Evolutionary conservation across 2,888 invertebrate genomes (phyloP).

Genomic region (Clanis bilineata): DNA sequence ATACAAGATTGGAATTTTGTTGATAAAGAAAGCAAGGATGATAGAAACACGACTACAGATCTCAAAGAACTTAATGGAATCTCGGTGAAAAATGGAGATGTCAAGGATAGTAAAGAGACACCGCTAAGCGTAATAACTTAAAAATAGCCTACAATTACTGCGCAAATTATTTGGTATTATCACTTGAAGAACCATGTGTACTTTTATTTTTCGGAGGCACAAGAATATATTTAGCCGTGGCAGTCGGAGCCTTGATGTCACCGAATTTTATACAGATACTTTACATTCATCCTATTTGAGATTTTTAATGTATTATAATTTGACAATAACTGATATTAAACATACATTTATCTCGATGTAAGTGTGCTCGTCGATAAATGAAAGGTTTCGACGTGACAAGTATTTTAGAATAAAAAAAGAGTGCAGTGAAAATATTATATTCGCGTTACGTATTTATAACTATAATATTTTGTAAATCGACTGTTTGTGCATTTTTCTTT

Average conservation of each 20-base stretch:
- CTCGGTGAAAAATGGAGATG: constrained; percentile 42
- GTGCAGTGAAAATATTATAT: background rate
- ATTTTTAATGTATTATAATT: background rate
- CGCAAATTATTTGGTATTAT: background rate
- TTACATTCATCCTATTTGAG: too few relatives aligned
- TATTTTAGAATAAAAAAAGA: background rate
- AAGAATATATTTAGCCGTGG: too few relatives aligned
- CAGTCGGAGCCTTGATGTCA: too few relatives aligned
- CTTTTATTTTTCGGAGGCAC: background rate
- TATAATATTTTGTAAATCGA: background rate
- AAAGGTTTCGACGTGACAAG: background rate
- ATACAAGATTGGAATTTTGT: constrained; percentile 87
- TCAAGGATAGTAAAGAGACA: constrained; percentile 61
- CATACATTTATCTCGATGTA: background rate
- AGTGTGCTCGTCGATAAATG: background rate
- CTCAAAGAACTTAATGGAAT: constrained; percentile 48
- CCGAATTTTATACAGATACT: too few relatives aligned
- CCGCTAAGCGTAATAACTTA: constrained; percentile 53
- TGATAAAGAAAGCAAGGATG: constrained; percentile 40
- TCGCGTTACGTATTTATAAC: background rate
- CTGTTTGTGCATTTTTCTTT: constrained; percentile 9
- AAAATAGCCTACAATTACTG: constrained; percentile 16
- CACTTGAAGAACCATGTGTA: background rate
- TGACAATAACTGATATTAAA: background rate
- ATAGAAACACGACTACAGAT: constrained; percentile 44